phyloP scores from a whole-genome alignment of 2,113 vertebrate species.

The Corythaeola cristata region DNA sequence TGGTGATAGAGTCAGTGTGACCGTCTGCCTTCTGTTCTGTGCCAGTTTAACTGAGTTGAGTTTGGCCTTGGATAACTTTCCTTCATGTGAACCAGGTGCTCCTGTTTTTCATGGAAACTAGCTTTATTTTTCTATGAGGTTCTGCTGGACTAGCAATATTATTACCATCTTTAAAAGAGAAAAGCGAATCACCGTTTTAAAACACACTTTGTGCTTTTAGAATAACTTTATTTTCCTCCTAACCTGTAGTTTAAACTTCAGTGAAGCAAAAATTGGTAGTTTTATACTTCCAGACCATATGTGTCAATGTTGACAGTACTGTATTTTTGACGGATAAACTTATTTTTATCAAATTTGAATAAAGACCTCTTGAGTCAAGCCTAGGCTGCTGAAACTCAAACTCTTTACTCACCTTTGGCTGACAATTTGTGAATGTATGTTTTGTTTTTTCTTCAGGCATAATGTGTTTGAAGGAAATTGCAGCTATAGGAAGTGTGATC shows the following conservation, averaged over 20 bases:
- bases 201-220: neutral
- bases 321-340: neutral
- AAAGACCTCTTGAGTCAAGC: neutral
- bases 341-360: neutral
- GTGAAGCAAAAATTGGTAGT: rapidly evolving
- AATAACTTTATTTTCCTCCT: neutral
- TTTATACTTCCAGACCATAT: neutral
- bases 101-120: too few species aligned
- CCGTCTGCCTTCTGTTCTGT: neutral
- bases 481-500: neutral
- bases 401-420: neutral
- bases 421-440: neutral
- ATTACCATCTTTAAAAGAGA: neutral
- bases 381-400: neutral
- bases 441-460: neutral
- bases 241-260: neutral
- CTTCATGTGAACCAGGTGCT: too few species aligned
- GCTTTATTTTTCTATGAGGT: neutral
- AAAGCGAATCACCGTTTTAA: neutral
- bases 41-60: neutral
- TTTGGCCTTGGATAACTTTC: neutral
- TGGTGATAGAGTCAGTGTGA: neutral
- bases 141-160: neutral
- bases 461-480: neutral
- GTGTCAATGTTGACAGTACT: neutral